phyloP scores from a whole-genome alignment of 2,888 invertebrate species.

The Molorchus minor region DNA sequence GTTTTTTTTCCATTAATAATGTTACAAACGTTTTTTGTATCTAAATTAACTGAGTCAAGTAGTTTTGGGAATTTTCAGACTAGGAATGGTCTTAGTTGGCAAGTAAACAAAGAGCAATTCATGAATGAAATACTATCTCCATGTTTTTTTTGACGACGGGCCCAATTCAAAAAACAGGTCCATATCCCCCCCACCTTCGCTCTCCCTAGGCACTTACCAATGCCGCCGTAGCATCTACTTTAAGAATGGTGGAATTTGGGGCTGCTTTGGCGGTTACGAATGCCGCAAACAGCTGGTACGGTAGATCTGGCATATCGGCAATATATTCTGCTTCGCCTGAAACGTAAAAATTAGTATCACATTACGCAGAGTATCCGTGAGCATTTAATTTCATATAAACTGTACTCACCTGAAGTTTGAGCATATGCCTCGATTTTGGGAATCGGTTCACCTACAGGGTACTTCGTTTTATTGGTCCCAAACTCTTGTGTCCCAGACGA shows the following conservation, averaged over 20 bases:
- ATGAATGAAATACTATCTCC: too few species aligned
- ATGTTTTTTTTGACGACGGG: too few species aligned
- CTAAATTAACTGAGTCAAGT: too few species aligned
- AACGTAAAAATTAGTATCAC: constrained; percentile 11
- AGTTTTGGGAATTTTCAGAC: too few species aligned
- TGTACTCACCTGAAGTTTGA: constrained; percentile 69
- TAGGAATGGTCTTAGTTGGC: too few species aligned
- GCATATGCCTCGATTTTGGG: constrained; percentile 69
- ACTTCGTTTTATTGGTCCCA: constrained; percentile 68
- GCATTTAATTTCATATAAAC: too few species aligned
- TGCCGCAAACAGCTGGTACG: constrained; percentile 75
- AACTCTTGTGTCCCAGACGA: constrained; percentile 70
- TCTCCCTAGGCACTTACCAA: constrained; percentile 69
- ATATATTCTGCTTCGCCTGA: constrained; percentile 81
- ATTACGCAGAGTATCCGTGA: not conserved
- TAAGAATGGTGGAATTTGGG: constrained; percentile 68
- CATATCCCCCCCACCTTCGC: too few species aligned
- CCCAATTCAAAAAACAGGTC: too few species aligned
- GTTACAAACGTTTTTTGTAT: too few species aligned
- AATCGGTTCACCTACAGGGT: constrained; percentile 73
- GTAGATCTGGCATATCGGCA: constrained; percentile 74
- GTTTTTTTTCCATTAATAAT: too few species aligned
- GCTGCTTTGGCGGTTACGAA: constrained; percentile 70
- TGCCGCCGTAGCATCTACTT: constrained; percentile 72
- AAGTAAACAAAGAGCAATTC: too few species aligned